Conservation (phyloP, 1,140 invertebrate species). For the Asobara japonica region DNA sequence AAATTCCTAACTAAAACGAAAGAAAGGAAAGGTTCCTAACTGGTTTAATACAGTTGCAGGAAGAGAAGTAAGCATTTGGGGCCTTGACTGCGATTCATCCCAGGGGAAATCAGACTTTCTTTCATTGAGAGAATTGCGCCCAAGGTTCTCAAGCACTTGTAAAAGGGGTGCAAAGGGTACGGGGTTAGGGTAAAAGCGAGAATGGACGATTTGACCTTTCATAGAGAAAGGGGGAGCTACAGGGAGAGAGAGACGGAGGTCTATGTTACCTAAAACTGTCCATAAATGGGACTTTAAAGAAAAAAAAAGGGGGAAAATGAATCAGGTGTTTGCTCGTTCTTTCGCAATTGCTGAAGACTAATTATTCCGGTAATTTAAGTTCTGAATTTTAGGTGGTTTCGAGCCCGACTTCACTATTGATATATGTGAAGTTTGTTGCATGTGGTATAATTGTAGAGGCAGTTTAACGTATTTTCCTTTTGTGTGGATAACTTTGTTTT, state of each 20-base stretch:
- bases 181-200: neutral
- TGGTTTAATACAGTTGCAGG: constrained; percentile 41
- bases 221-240: too few species aligned
- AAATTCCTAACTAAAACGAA: too few species aligned
- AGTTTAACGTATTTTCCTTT: neutral
- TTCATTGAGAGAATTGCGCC: constrained; percentile 45
- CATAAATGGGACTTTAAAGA: neutral
- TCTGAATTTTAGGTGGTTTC: neutral
- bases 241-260: too few species aligned
- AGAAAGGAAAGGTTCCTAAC: constrained; percentile 42
- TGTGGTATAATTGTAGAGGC: neutral
- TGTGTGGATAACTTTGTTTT: neutral
- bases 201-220: neutral
- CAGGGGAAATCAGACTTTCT: constrained; percentile 51
- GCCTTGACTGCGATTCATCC: constrained; percentile 45
- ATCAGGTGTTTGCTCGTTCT: neutral
- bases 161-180: neutral
- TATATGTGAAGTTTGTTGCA: neutral
- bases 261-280: neutral
- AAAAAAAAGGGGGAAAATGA: neutral
- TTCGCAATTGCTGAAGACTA: neutral
- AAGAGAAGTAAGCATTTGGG: constrained; percentile 24
- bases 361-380: neutral
- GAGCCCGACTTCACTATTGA: neutral
- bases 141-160: neutral